Percentiles rank a stretch among this genome's conserved stretches.
These are phyloP conservation scores for Philopedon plagiatum DNA, from an alignment of 2,888 invertebrate genomes.

Conservation along the genomic window DNA sequence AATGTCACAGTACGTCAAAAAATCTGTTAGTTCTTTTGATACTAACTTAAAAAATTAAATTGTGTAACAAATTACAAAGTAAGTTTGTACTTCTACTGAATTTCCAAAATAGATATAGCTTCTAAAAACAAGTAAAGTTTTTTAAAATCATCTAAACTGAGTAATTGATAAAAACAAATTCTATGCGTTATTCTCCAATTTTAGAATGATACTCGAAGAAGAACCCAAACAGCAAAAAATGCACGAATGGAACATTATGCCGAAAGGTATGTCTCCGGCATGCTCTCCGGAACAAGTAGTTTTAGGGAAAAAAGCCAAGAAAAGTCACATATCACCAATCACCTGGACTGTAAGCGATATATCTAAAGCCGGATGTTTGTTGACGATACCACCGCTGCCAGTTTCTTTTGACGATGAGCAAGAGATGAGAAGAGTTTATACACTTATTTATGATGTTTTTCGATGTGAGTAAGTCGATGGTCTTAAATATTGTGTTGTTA, in stretches of 20 bases:
- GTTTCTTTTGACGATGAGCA: conserved; percentile 76
- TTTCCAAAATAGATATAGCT: too few species aligned
- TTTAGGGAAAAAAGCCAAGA: conserved; percentile 26
- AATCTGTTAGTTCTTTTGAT: too few species aligned
- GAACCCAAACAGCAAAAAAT: conserved; percentile 58
- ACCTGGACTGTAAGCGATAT: conserved; percentile 69
- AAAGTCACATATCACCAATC: conserved; percentile 54
- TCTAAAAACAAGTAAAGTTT: too few species aligned
- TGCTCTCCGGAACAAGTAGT: conserved; percentile 14
- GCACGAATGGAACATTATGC: conserved; percentile 65
- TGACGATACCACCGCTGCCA: conserved; percentile 70
- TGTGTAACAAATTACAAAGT: too few species aligned
- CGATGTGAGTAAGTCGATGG: conserved; percentile 74
- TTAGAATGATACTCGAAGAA: conserved; percentile 51
- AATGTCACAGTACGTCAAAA: too few species aligned
- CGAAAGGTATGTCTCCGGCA: conserved; percentile 40
- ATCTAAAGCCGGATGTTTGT: conserved; percentile 73
- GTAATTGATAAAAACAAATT: too few species aligned
- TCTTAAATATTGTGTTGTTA: neutral
- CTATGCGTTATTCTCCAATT: conserved; percentile 10
- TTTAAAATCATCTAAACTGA: too few species aligned
- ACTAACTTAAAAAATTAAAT: too few species aligned
- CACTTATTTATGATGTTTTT: conserved; percentile 81
- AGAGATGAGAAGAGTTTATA: conserved; percentile 81
- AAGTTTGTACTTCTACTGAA: too few species aligned